Base-by-base conservation (phyloP, 2,113 vertebrate species). In the Phyllopteryx taeniolatus region DNA sequence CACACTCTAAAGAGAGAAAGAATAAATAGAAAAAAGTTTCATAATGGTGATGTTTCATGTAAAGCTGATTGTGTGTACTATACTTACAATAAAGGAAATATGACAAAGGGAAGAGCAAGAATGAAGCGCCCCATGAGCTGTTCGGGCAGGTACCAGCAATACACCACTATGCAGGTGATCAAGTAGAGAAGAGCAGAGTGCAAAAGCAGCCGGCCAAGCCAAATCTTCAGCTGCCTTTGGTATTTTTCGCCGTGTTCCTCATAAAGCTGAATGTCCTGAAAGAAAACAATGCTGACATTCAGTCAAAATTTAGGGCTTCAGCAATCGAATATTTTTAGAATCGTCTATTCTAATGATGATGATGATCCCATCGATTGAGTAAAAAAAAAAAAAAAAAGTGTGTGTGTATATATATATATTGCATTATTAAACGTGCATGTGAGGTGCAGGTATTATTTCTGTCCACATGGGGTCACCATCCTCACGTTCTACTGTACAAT, bases 31-130 rank as follows among this genome's bases (percentile, higher is more conserved):
- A 56, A 10, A 13, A 17, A 2, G 31, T 62, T n/a, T 44, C 0
- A 57, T 1, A 27, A 27, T 8, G 13, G 43, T 54, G 22, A 9
- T 49, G 13, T 22, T 69, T 4, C 22, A 12, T 20, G 1, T 57
- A 80, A 60, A 49, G 68, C 1, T 0, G 0, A 14, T 9, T 14
- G 14, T 70, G 2, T n/a, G 27, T 13, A 14, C 19, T 79, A 85
- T 92, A 98, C 98, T 98, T 94, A 99, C 97, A 99, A 91, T 68
- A 96, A 74, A 3, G 96, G 97, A 93, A 98, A 97, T 70, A 95
- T 78, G 88, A 99, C 81, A 88, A 98, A 95, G 31, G 95, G 95
- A 82, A 98, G 93, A 51, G 91, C 93, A 90, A 97, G 90, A 68
- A 95, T 86, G 63, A 98, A 81, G 75, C 93, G 94, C 78, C 94